Conservation (phyloP, 1,140 invertebrate genomes). For the Triops cancriformis region DNA sequence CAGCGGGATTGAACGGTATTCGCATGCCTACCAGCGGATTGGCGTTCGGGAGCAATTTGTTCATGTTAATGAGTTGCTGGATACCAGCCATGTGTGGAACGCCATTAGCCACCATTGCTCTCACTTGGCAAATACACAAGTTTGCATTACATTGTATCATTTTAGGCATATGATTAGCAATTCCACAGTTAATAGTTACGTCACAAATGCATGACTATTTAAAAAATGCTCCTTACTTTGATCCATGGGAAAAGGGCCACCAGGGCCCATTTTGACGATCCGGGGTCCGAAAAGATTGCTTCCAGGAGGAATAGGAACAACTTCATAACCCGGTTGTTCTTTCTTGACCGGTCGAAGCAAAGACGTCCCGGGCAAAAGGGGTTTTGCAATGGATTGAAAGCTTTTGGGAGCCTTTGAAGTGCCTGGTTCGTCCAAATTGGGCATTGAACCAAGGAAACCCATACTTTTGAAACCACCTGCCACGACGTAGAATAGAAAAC, state of each 20-base stretch:
- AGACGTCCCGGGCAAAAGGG: neutral
- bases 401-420: neutral
- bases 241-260: neutral
- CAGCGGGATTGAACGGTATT: neutral
- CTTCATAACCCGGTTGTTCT: conserved; percentile 21
- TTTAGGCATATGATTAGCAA: too few relatives aligned
- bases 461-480: neutral
- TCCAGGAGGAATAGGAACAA: conserved; percentile 18
- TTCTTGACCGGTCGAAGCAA: neutral
- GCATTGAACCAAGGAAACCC: neutral
- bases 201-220: too few relatives aligned
- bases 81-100: neutral
- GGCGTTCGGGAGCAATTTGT: neutral
- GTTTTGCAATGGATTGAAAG: neutral
- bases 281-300: neutral
- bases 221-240: neutral
- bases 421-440: neutral
- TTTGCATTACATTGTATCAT: too few relatives aligned
- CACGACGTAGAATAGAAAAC: neutral
- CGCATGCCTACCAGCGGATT: neutral
- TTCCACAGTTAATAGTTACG: too few relatives aligned
- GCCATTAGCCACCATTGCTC: neutral
- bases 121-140: neutral
- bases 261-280: neutral
- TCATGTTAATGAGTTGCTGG: conserved; percentile 3